These are phyloP conservation scores for Girardinichthys multiradiatus DNA, from an alignment of 2,113 vertebrate genomes.

Conservation along the genomic window DNA sequence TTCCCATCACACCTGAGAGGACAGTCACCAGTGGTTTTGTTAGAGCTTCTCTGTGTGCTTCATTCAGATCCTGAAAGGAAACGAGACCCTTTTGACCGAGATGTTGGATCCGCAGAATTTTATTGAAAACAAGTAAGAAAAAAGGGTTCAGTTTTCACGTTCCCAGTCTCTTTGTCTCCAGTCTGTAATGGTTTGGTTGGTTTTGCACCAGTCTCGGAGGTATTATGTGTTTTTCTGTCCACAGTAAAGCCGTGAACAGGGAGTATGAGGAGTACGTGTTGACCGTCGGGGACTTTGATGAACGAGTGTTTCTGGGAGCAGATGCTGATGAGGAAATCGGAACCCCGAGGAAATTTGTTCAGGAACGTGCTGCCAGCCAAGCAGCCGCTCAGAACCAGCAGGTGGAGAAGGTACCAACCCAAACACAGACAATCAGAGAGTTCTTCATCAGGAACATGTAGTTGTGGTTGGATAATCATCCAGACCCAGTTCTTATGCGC, in stretches of 20 bases:
- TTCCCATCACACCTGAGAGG: not conserved
- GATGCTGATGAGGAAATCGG: slow-evolving; percentile 98
- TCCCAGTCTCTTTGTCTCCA: not conserved
- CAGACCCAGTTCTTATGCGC: no score
- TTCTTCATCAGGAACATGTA: not conserved
- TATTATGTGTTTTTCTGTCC: slow-evolving; percentile 1
- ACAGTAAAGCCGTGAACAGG: slow-evolving; percentile 93
- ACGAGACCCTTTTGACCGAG: slow-evolving; percentile 85
- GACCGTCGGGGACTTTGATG: slow-evolving; percentile 95
- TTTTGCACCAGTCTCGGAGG: not conserved
- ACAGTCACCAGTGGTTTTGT: no score
- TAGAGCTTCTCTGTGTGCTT: not conserved
- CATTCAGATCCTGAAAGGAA: slow-evolving; percentile 90
- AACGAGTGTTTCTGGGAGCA: slow-evolving; percentile 93
- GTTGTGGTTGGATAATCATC: not conserved
- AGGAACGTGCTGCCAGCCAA: slow-evolving; percentile 75
- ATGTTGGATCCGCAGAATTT: slow-evolving; percentile 87
- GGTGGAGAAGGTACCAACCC: slow-evolving; percentile 86
- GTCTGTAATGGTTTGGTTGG: not conserved
- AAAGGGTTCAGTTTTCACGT: not conserved
- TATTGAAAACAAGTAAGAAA: slow-evolving; percentile 90
- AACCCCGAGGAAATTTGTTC: slow-evolving; percentile 85
- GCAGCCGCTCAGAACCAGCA: slow-evolving; percentile 82
- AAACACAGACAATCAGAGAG: not conserved
- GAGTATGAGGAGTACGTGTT: slow-evolving; percentile 97